Percentiles rank a stretch among this genome's conserved stretches.
These are phyloP conservation scores for Thunnus maccoyii DNA, from an alignment of 2,113 vertebrate species.

Conservation along the genomic window DNA sequence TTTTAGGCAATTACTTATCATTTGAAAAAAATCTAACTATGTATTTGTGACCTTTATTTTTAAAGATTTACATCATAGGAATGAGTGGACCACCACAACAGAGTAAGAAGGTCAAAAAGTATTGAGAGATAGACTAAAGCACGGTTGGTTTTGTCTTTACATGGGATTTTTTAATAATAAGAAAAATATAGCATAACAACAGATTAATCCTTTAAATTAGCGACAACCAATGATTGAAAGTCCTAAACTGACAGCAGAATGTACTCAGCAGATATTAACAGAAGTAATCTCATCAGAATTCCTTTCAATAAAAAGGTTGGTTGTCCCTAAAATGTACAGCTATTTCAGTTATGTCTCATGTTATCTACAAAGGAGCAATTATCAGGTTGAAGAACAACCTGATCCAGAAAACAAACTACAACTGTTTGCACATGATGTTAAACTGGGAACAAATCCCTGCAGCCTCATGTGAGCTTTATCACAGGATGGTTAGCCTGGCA, in stretches of 20 bases:
- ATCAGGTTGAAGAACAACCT: conserved; percentile 8
- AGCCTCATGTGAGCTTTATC: conserved; percentile 61
- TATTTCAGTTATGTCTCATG: conserved; percentile 2
- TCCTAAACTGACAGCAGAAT: background rate
- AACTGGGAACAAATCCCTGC: conserved; percentile 31
- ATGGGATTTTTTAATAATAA: conserved; percentile 24
- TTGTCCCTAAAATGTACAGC: background rate
- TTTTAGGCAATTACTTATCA: background rate
- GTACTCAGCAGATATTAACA: background rate
- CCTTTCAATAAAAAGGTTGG: background rate
- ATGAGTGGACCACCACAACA: background rate
- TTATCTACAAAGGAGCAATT: conserved; percentile 21
- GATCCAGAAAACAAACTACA: conserved; percentile 31
- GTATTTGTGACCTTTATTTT: background rate
- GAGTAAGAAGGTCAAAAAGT: background rate
- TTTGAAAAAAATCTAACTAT: background rate
- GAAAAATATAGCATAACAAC: background rate
- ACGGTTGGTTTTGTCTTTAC: background rate
- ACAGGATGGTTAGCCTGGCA: conserved; percentile 55
- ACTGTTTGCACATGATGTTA: conserved; percentile 41
- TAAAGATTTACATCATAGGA: background rate
- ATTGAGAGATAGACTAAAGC: background rate
- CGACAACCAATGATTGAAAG: background rate
- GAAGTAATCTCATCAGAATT: background rate
- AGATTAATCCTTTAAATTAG: background rate